Base-by-base conservation (phyloP, 30 jellyfish, hydroid and myxozoan species). In the Hydractinia symbiolongicarpus region DNA sequence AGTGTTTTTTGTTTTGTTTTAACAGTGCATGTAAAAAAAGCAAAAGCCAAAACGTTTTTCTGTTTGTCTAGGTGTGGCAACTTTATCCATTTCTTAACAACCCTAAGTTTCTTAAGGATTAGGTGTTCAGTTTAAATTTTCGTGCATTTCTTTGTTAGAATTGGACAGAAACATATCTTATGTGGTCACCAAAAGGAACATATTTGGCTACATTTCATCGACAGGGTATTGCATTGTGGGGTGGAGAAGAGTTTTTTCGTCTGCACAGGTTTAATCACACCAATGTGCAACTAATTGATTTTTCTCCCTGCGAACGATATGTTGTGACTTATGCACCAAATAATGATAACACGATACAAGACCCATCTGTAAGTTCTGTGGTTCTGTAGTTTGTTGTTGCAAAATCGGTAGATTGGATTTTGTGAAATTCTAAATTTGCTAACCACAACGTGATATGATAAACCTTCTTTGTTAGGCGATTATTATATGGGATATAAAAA, bases 191-290 rank as follows among this genome's bases (percentile, higher is more conserved):
- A 14, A 84, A 86, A 54, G 98, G 98, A 14, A 82, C 95, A 55
- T 86, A 91, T 58, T 64, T 91, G 55, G 95, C 98, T 60, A 91
- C 98, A 52, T 74, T 91, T 77, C 98, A 91, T 70, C 88, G 80
- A 72, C 95, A 79, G 70, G 98, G 98, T 79, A 75, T 91, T 78
- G 98, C 95, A 13, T 55, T 91, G 10, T 91, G 98, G 98, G 98
- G 98, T 50, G 98, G 98, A 7, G 55, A 79, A 54, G 98, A 91
- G 11, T 91, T 91, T 72, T 76, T 77, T 20, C 73, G 94, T 55
- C 71, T 91, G 10, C 90, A 86, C 62, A 86, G 94, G 55, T 86
- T 91, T 73, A 79, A 72, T 52, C 98, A 91, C 83, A 55, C 88
- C 13, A 93, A 90, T 11, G 98, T 91, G 15, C 96, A 83, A 68